Base-by-base conservation (phyloP, 1,140 invertebrate species). In the Leptoteleia sp. region DNA sequence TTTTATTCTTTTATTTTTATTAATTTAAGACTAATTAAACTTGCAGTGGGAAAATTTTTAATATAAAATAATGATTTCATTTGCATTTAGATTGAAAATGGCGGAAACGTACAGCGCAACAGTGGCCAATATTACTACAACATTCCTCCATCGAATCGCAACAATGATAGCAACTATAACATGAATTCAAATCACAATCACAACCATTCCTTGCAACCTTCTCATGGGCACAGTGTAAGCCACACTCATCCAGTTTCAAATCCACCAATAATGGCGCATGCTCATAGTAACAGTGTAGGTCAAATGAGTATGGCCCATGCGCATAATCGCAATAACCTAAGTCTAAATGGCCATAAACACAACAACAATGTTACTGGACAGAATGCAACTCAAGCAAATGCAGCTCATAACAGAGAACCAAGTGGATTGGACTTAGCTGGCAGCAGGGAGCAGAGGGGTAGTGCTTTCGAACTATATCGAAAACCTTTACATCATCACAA, bases 381-480 rank as follows among this genome's bases (percentile, higher is more conserved):
- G 25, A 79, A 70, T 45, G 43, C 77, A 1, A 57, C 55, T 0
- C 40, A 76, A 1, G 52, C 17, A 6, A 87, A 83, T 62, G 85
- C 86, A 0, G 83, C 85, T 5, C 91, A 92, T 48, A 90, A 91
- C 37, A 83, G 90, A 67, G 90, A 93, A 80, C 89, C 90, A 0
- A 91, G 91, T 76, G 89, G 90, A 25, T 81, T 93, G 22, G 95
- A 96, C 88, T 89, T 96, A 79, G 94, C 94, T 4, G 95, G 95
- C 8, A 95, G 95, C 82, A 93, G 95, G 77, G 96, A 97, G 85
- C 95, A 97, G 84, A 91, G 96, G 40, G 96, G 96, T n/a, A 97
- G 96, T 79, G 97, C 97, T 6, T 98, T 98, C 87, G 97, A 98
- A 84, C 90, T 98, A 25, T 98, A 98, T 86, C 93, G 95, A 80